Evolutionary conservation across 2,888 invertebrate genomes (phyloP), one percentile per base, ranked within the genome.

Genomic region (Amblyteles armatorius): DNA sequence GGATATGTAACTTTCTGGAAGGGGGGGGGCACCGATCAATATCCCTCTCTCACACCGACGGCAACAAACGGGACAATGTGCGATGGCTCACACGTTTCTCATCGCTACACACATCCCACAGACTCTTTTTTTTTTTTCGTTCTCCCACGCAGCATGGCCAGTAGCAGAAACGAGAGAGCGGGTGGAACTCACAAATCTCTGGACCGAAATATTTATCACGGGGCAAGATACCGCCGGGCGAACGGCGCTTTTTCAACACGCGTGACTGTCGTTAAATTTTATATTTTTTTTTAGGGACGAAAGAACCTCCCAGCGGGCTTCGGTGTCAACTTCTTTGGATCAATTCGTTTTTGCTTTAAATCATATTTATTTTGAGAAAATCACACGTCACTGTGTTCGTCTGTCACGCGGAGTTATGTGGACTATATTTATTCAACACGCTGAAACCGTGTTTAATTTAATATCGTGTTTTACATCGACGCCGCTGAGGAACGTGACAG

Each of bases 391-490:
- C 36, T 36, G 36, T 4, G 36, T 4, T 36, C 36, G 36, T 36
- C 36, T 9, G 36, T 36, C 36, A 0, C 3, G 3, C 29, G 29
- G 29, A 29, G 29, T 29, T 29, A 29, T 29, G 29, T 29, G 29
- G 29, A 29, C 29, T 0, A 29, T 6, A 26, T 26, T 1, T 26
- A 2, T 26, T 26, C 26, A 0, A 26, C 26, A 1, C 26, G 82
- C 76, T 11, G 57, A 19, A 7, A n/a, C 6, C n/a, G 33, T 36
- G 65, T 60, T 79, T 60, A 73, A 83, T 83, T 68, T 79, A 79
- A 73, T 68, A 79, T 50, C 67, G 57, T 50, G 72, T 78, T 78
- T 81, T 57, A 44, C 79, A 82, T 74, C 55, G 74, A 67, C 65
- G 36, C 29, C 73, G 63, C 79, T 63, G 36, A 36, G 33, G 44